These are phyloP conservation scores for Drosophila eohydei DNA, from an alignment of 2,888 invertebrate species.

Conservation along the genomic window DNA sequence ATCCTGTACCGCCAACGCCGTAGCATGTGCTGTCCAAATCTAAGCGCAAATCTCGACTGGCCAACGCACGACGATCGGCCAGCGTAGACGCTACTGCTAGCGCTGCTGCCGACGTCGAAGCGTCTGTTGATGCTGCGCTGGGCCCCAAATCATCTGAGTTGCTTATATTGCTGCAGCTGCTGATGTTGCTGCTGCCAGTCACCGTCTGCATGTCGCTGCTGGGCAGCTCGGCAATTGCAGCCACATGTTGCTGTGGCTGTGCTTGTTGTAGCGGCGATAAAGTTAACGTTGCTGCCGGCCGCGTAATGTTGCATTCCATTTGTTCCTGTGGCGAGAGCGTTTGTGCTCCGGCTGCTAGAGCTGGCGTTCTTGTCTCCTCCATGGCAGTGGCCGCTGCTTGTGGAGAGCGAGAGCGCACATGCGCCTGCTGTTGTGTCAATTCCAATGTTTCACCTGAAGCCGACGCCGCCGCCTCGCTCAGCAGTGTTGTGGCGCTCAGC, in stretches of 20 bases:
- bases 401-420: slow-evolving; percentile 70
- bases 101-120: slow-evolving; percentile 51
- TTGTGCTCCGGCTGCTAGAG: slow-evolving; percentile 53
- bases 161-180: slow-evolving; percentile 30
- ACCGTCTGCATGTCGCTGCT: slow-evolving; percentile 14
- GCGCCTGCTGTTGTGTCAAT: slow-evolving; percentile 67
- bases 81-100: slow-evolving; percentile 69
- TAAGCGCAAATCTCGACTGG: slow-evolving; percentile 82
- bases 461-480: slow-evolving; percentile 67
- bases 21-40: slow-evolving; percentile 83
- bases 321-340: slow-evolving; percentile 49
- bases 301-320: slow-evolving; percentile 56
- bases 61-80: slow-evolving; percentile 79
- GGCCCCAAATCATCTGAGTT: slow-evolving; percentile 34
- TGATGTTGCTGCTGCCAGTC: slow-evolving; percentile 20
- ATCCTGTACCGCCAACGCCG: slow-evolving; percentile 73
- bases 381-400: slow-evolving; percentile 52
- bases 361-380: slow-evolving; percentile 59
- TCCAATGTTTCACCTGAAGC: slow-evolving; percentile 64
- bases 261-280: slow-evolving; percentile 39
- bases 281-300: slow-evolving; percentile 32
- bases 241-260: slow-evolving; percentile 58
- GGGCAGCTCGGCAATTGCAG: slow-evolving; percentile 27
- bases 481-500: slow-evolving; percentile 56
- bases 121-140: slow-evolving; percentile 22